Base-by-base conservation (phyloP, 2,797 vertebrate genomes). In the Sebastes nivosus region DNA sequence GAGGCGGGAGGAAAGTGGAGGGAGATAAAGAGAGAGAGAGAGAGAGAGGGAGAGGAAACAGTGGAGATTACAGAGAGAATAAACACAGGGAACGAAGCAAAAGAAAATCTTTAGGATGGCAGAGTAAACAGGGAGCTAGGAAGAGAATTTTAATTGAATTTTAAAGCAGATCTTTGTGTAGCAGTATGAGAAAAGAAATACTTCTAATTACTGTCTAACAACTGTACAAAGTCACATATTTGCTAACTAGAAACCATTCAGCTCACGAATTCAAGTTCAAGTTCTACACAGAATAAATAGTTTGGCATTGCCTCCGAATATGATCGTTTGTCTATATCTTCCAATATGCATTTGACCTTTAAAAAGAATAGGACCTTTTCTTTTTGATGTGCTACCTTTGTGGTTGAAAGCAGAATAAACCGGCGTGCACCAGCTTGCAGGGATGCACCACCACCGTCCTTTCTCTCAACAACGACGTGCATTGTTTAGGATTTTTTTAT, bases 31-130 rank as follows among this genome's bases (percentile, higher is more conserved):
- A 63, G 57, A 52, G 66, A 52, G 63, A 63, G 57, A 52, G 66
- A 63, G 80, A 89, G 87, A 63, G 52, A 55, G 66, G 36, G 79
- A 74, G 80, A 89, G 87, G 87, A 88, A 90, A 72, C 67, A 66
- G 68, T 55, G 63, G 38, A 89, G 85, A 92, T 89, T 88, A 84
- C 79, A 74, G 81, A 77, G 66, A 25, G 78, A 86, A 76, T 80
- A 88, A 86, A 90, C 87, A 89, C 36, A 1, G 65, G 75, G 65
- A 66, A 68, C 14, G 14, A 67, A 42, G 75, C 61, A 9, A 3
- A 16, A 24, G 30, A 22, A 24, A 16, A 57, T 36, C 11, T 64
- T 42, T 3, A 27, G 46, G 25, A 70, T 5, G 32, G 38, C 11
- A 16, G 77, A 32, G 12, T 20, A 30, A 54, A 38, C 25, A 66